Percentiles rank a stretch among this genome's conserved stretches.
Evolutionary conservation across 2,888 invertebrate genomes (phyloP).

Genomic region (Lepeophtheirus nordmannii): DNA sequence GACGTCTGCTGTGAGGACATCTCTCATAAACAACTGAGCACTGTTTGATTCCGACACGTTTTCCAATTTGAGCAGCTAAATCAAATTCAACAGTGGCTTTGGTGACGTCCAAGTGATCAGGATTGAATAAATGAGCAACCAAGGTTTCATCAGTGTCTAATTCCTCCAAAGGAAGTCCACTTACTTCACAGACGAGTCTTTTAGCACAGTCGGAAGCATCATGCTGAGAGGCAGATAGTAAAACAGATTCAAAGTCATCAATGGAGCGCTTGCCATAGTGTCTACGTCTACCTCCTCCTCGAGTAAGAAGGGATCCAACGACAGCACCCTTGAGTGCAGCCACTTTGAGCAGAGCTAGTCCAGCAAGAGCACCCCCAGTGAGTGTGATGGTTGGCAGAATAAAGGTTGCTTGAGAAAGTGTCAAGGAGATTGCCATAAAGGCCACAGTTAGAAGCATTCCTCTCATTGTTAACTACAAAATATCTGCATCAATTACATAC

Average conservation of each 20-base stretch:
- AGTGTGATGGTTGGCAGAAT: neutral
- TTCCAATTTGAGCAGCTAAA: slow-evolving; percentile 9
- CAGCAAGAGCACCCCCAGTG: neutral
- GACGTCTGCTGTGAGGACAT: slow-evolving; percentile 9
- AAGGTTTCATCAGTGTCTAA: neutral
- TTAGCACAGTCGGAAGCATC: slow-evolving; percentile 18
- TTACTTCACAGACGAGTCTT: slow-evolving; percentile 1
- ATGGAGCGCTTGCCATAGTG: neutral
- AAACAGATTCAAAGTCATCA: neutral
- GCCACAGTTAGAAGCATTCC: neutral
- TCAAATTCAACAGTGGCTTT: slow-evolving; percentile 13
- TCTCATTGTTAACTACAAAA: neutral
- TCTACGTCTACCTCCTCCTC: neutral
- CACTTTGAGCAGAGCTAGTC: neutral
- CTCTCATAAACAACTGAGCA: neutral
- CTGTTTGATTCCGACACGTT: neutral
- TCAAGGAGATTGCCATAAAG: neutral
- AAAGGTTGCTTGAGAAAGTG: neutral
- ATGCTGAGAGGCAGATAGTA: slow-evolving; percentile 1
- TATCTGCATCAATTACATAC: no score
- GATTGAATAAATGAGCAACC: neutral
- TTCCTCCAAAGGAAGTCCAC: neutral
- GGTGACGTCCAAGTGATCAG: neutral
- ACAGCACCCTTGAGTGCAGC: neutral
- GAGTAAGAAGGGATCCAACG: neutral